A percentile compares a stretch with the other conserved stretches of the same genome.
phyloP scores from a whole-genome alignment of 2,888 invertebrate genomes.

The Drosophila falleni region DNA sequence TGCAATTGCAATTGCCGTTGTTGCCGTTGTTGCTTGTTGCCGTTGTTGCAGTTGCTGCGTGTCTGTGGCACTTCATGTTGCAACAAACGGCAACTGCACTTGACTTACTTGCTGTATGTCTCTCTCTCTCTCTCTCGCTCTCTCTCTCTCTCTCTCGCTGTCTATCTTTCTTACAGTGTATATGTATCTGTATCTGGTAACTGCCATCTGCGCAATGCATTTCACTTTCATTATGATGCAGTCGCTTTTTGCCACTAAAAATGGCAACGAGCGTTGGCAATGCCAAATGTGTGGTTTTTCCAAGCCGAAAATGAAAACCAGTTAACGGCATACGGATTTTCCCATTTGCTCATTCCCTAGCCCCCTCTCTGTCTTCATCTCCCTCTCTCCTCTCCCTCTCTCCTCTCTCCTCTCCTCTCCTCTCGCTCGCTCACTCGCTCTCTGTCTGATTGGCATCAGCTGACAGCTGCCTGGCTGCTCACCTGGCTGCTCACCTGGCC shows the following conservation, averaged over 20 bases:
- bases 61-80: conserved; percentile 72
- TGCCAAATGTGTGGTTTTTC: conserved; percentile 75
- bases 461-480: conserved; percentile 63
- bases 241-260: conserved; percentile 81
- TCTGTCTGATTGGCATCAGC: conserved; percentile 69
- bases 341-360: conserved; percentile 47
- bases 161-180: conserved; percentile 5
- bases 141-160: conserved; percentile 5
- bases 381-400: conserved; percentile 8
- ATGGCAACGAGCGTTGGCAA: conserved; percentile 72
- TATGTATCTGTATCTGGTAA: conserved; percentile 65
- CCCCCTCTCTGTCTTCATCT: neutral
- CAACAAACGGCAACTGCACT: conserved; percentile 74
- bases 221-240: conserved; percentile 84
- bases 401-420: conserved; percentile 10
- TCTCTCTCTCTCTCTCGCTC: conserved; percentile 15
- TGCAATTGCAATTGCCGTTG: conserved; percentile 11
- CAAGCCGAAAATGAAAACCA: conserved; percentile 79
- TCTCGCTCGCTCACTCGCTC: neutral
- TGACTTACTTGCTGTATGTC: conserved; percentile 63
- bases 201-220: conserved; percentile 81
- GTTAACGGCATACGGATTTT: conserved; percentile 67
- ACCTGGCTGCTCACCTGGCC: conserved; percentile 51
- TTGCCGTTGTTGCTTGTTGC: conserved; percentile 19
- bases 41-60: conserved; percentile 41